Evolutionary conservation across 2,888 invertebrate species (phyloP).

Genomic region (Thysanoteuthis rhombus): DNA sequence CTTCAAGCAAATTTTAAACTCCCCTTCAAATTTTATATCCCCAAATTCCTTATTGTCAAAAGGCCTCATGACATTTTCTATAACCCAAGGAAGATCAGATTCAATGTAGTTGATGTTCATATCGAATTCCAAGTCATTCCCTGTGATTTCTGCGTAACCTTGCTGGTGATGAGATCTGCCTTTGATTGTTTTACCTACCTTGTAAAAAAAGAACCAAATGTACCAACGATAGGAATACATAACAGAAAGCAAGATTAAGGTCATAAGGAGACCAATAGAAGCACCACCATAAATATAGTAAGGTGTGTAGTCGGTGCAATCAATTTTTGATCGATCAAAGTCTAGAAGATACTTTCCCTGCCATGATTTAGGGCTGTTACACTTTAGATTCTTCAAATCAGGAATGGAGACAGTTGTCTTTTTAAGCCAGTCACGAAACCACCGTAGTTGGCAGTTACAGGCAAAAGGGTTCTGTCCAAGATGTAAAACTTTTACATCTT

Average conservation of each 20-base stretch:
- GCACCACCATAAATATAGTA: constrained; percentile 41
- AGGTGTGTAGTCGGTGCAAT: constrained; percentile 43
- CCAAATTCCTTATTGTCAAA: constrained; percentile 43
- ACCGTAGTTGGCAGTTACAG: constrained; percentile 89
- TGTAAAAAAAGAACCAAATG: constrained; percentile 32
- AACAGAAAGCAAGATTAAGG: constrained; percentile 30
- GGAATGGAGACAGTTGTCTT: constrained; percentile 72
- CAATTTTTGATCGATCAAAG: constrained; percentile 46
- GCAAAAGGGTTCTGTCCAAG: constrained; percentile 89
- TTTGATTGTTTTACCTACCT: not conserved
- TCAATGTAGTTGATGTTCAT: constrained; percentile 47
- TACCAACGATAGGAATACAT: constrained; percentile 38
- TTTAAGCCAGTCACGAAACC: constrained; percentile 92
- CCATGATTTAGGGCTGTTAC: constrained; percentile 48
- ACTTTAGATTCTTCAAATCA: constrained; percentile 35
- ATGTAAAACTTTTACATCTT: constrained; percentile 72
- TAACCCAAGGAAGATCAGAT: constrained; percentile 46
- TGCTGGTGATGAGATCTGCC: not conserved
- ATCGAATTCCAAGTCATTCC: constrained; percentile 38
- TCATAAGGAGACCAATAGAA: constrained; percentile 36
- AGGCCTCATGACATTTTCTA: constrained; percentile 40
- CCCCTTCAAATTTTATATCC: constrained; percentile 42
- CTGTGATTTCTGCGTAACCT: constrained; percentile 35
- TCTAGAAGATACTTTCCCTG: constrained; percentile 43
- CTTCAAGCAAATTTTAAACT: constrained; percentile 44